Percentiles rank a stretch among this genome's conserved stretches.
Evolutionary conservation across 2,113 vertebrate species (phyloP).

Genomic region (Telmatochromis sp.): DNA sequence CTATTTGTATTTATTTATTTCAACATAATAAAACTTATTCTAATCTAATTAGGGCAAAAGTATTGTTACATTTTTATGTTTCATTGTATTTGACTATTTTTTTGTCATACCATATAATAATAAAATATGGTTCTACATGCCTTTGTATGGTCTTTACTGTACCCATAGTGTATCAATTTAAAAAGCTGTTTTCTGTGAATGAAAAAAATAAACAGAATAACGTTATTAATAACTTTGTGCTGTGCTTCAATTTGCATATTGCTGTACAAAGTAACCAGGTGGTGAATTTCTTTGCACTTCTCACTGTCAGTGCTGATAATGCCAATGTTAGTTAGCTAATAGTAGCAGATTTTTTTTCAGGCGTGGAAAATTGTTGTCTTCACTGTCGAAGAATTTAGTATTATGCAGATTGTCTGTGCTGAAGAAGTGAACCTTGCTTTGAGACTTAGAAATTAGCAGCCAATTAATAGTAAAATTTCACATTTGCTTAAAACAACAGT

Average conservation of each 20-base stretch:
- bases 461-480: slow-evolving; percentile 20
- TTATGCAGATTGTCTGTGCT: neutral
- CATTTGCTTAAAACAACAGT: neutral
- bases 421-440: neutral
- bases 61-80: neutral
- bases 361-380: neutral
- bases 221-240: neutral
- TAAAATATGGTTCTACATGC: neutral
- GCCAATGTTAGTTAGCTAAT: neutral
- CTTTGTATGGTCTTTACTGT: neutral
- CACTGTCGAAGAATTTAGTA: neutral
- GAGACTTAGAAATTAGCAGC: neutral
- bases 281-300: neutral
- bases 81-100: neutral
- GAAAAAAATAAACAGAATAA: neutral
- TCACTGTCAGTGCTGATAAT: neutral
- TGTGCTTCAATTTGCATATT: neutral
- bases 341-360: neutral
- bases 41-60: neutral
- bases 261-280: neutral
- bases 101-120: neutral
- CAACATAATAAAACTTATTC: neutral
- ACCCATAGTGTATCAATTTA: neutral
- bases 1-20: neutral
- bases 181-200: neutral